phyloP scores from a whole-genome alignment of 2,797 vertebrate species.

The Poecilia picta region DNA sequence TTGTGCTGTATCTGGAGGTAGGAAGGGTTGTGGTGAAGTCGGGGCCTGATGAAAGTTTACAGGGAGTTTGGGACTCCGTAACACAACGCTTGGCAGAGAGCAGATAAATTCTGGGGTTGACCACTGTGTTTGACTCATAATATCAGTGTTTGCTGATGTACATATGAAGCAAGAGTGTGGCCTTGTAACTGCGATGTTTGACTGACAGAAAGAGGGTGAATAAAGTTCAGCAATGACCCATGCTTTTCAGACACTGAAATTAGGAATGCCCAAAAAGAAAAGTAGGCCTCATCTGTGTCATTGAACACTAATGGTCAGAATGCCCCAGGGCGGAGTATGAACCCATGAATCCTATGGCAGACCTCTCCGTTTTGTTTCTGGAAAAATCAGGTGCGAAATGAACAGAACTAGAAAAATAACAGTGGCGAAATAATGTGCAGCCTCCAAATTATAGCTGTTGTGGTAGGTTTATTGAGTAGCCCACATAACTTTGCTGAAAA shows the following conservation, averaged over 20 bases:
- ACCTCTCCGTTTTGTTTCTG: neutral
- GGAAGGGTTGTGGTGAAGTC: constrained; percentile 44
- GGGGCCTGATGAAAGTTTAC: constrained; percentile 40
- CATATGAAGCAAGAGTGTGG: constrained; percentile 67
- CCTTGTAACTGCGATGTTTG: constrained; percentile 72
- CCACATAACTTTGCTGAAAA: neutral
- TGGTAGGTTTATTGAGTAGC: neutral
- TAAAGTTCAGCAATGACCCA: constrained; percentile 51
- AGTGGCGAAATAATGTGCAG: neutral
- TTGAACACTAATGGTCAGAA: constrained; percentile 3
- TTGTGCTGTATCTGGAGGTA: constrained; percentile 57
- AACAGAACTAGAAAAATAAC: neutral
- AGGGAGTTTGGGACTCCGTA: constrained; percentile 41
- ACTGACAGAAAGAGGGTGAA: constrained; percentile 64
- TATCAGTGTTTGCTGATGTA: constrained; percentile 73
- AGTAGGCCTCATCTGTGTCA: neutral
- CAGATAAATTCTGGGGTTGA: constrained; percentile 57
- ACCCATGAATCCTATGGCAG: neutral
- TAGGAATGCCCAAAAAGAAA: constrained; percentile 24
- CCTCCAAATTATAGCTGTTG: neutral
- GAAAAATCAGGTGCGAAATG: neutral
- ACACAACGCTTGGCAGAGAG: constrained; percentile 42
- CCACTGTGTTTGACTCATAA: constrained; percentile 63
- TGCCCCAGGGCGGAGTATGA: neutral
- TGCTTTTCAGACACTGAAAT: constrained; percentile 39